Evolutionary conservation across 2,888 invertebrate genomes (phyloP), one percentile per base, ranked within the genome.

Genomic region (Bombyx huttoni): DNA sequence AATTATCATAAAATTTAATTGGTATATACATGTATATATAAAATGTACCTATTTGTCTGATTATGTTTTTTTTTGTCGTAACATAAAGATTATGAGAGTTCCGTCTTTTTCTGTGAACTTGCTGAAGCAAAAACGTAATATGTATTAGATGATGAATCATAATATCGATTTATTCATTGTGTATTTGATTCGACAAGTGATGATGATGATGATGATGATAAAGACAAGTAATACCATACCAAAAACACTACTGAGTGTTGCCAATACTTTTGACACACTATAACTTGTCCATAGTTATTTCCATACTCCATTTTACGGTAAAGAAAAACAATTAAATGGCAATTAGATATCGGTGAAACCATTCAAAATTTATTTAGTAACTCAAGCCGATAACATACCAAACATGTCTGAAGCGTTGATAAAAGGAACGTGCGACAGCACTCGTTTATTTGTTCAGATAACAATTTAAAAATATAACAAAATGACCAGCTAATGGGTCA

Each of bases 401-500:
- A 64, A 65, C 65, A 62, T 54, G 62, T 64, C 62, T 56, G 54
- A 54, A 48, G 55, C 57, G 65, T 64, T 65, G 67, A 66, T 58
- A 57, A 59, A 57, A 62, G 55, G 54, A 53, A 56, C 58, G 58
- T 53, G 58, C 56, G 67, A 63, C 65, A 57, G 60, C 64, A 59
- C 59, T 62, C 63, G 56, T 66, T 63, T 63, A 58, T 65, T 63
- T 63, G 54, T 51, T 59, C 53, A 68, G 73, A 78, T 78, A 80
- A 76, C 54, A 60, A 65, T 58, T 67, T 63, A 58, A 69, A 71
- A 69, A 65, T 61, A 61, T 60, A 65, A 64, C 69, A 60, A 73
- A 73, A 73, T 67, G 60, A 57, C 55, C 58, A 55, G 58, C 76
- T 81, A 83, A 83, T 83, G 81, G 84, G 73, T 74, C 75, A 72